Conservation (phyloP, 2,797 vertebrate genomes). For the Lagorchestes hirsutus region DNA sequence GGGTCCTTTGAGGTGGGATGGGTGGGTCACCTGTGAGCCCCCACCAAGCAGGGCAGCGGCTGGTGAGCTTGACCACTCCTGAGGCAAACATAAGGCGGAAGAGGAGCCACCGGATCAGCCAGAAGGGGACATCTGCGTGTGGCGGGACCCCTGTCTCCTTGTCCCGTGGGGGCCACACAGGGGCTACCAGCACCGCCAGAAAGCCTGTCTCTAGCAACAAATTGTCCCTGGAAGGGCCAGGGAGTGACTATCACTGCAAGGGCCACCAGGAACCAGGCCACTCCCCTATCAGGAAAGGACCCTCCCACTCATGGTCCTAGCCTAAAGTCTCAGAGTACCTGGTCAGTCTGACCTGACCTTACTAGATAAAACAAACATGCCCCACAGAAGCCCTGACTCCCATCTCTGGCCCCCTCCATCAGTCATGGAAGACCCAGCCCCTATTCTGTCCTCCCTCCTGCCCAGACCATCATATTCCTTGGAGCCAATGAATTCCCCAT, state of each 20-base stretch:
- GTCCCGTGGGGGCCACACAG: slow-evolving; percentile 87
- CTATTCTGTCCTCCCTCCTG: background rate
- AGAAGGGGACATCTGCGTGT: slow-evolving; percentile 92
- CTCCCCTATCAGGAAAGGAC: background rate
- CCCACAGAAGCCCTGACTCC: background rate
- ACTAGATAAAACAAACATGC: background rate
- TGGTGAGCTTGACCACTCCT: slow-evolving; percentile 95
- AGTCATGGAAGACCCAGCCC: background rate
- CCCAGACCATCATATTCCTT: background rate
- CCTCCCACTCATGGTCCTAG: too few relatives aligned
- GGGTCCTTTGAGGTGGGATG: background rate
- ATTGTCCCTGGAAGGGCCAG: slow-evolving; percentile 89
- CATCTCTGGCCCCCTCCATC: too few relatives aligned
- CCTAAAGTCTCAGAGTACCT: too few relatives aligned
- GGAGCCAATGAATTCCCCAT: background rate
- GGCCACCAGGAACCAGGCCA: background rate
- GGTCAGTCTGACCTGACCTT: background rate
- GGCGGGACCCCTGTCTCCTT: slow-evolving; percentile 70
- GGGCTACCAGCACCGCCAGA: slow-evolving; percentile 92
- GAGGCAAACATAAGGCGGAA: slow-evolving; percentile 98
- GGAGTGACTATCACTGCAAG: background rate
- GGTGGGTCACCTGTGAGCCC: slow-evolving; percentile 92
- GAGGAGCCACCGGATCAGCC: slow-evolving; percentile 95
- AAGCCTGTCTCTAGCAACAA: slow-evolving; percentile 94
- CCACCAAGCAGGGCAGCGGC: slow-evolving; percentile 98